phyloP scores from a whole-genome alignment of 2,113 vertebrate genomes.

The Engraulis encrasicolus region DNA sequence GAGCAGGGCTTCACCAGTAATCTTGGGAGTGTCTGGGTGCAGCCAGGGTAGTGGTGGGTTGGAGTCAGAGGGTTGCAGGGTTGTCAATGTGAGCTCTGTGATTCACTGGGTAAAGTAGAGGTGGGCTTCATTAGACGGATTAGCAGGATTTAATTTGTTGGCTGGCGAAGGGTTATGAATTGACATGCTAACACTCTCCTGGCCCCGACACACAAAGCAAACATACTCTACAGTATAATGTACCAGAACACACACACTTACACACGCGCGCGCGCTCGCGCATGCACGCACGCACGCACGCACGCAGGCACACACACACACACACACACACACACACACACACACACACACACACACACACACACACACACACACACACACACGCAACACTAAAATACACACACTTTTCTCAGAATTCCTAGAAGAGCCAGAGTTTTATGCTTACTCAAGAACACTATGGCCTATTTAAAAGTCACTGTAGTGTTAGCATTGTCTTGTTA shows the following conservation, averaged over 20 bases:
- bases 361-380: not conserved
- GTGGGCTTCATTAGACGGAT: constrained; percentile 7
- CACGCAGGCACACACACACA: too few relatives aligned
- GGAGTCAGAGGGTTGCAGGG: not conserved
- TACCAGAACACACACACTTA: not conserved
- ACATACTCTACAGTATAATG: too few relatives aligned
- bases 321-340: not conserved
- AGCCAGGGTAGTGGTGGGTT: too few relatives aligned
- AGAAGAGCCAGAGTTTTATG: not conserved
- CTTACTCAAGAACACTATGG: not conserved
- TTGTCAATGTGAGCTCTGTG: not conserved
- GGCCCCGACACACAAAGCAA: not conserved
- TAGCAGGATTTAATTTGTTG: not conserved
- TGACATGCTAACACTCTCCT: not conserved
- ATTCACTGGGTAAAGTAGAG: not conserved
- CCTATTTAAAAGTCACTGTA: not conserved
- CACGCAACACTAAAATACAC: not conserved
- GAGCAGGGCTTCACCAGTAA: too few relatives aligned
- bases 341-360: not conserved
- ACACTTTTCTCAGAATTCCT: too few relatives aligned
- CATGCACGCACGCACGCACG: too few relatives aligned
- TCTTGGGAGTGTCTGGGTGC: too few relatives aligned
- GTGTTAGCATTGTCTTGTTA: not conserved
- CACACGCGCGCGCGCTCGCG: not conserved
- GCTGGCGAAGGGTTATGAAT: not conserved